phyloP scores from a whole-genome alignment of 2,113 vertebrate species.

The Thomomys bottae region DNA sequence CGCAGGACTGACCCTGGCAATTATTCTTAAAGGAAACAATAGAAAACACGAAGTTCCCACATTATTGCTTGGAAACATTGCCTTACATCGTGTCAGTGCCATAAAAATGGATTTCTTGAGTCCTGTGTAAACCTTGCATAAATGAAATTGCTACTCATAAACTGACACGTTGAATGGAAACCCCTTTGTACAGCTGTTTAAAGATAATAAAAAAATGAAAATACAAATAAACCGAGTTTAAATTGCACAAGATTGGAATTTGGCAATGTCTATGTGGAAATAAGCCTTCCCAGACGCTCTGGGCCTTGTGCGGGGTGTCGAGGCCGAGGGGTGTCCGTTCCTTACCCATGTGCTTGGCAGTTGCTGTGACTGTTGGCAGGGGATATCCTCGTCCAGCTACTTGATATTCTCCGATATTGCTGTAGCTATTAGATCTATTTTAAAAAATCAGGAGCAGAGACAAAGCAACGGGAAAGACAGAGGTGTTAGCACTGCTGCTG shows the following conservation, averaged over 20 bases:
- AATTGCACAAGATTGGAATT: constrained; percentile 15
- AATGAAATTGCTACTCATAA: not conserved
- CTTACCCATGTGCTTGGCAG: too few relatives aligned
- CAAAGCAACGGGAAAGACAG: constrained; percentile 32
- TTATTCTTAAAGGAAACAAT: constrained; percentile 66
- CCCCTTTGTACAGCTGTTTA: too few relatives aligned
- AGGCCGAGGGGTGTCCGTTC: not conserved
- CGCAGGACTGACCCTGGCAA: constrained; percentile 23
- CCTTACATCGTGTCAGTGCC: not conserved
- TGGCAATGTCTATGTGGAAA: constrained; percentile 28
- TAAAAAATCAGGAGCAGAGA: not conserved
- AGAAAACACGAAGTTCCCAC: constrained; percentile 51
- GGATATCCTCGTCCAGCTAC: not conserved
- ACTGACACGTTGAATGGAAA: too few relatives aligned
- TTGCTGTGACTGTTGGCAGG: not conserved
- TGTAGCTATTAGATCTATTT: not conserved
- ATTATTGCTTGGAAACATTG: constrained; percentile 50
- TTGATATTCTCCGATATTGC: not conserved
- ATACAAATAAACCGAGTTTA: constrained; percentile 21
- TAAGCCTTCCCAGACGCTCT: constrained; percentile 27
- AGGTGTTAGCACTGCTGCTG: not conserved
- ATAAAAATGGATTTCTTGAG: constrained; percentile 36
- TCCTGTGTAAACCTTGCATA: constrained; percentile 9
- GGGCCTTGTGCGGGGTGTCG: not conserved
- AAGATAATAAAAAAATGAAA: too few relatives aligned